A percentile compares a stretch with the other conserved stretches of the same genome.
phyloP scores from a whole-genome alignment of 2,113 vertebrate genomes.

The Antechinus flavipes region DNA sequence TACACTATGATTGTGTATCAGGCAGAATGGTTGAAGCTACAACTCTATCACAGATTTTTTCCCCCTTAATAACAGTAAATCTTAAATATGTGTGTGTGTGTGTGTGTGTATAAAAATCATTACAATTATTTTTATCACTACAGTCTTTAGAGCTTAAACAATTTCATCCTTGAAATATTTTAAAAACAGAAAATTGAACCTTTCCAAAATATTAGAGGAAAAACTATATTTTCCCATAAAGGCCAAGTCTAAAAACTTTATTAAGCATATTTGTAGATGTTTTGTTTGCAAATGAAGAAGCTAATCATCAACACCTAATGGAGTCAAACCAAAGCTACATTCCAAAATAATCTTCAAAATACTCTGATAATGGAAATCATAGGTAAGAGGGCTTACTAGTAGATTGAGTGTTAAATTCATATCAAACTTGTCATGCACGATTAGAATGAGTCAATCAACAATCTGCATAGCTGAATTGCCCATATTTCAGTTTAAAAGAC shows the following conservation, averaged over 20 bases:
- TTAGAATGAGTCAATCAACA: slow-evolving; percentile 33
- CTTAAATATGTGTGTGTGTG: too few species aligned
- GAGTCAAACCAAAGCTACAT: slow-evolving; percentile 51
- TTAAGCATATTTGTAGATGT: background rate
- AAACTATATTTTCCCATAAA: slow-evolving; percentile 35
- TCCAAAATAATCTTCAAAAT: slow-evolving; percentile 6
- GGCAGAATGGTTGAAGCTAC: slow-evolving; percentile 1
- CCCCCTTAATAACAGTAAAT: slow-evolving; percentile 26
- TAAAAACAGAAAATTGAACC: slow-evolving; percentile 42
- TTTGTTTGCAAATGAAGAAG: slow-evolving; percentile 44
- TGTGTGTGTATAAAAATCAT: background rate
- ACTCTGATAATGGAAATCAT: slow-evolving; percentile 31
- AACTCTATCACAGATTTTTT: slow-evolving; percentile 15
- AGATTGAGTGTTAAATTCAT: slow-evolving; percentile 44
- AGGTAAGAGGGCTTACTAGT: background rate
- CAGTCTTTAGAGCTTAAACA: slow-evolving; percentile 1
- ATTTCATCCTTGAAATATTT: slow-evolving; percentile 38
- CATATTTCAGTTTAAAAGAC: slow-evolving; percentile 51
- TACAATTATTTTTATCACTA: slow-evolving; percentile 42
- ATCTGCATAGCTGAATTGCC: slow-evolving; percentile 60
- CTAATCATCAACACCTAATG: slow-evolving; percentile 51
- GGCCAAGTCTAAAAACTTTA: slow-evolving; percentile 48
- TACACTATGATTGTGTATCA: slow-evolving; percentile 37
- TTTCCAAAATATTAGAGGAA: slow-evolving; percentile 18
- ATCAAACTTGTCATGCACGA: slow-evolving; percentile 34